Base-by-base conservation (phyloP, 2,797 vertebrate genomes). In the Apodemus agrarius region DNA sequence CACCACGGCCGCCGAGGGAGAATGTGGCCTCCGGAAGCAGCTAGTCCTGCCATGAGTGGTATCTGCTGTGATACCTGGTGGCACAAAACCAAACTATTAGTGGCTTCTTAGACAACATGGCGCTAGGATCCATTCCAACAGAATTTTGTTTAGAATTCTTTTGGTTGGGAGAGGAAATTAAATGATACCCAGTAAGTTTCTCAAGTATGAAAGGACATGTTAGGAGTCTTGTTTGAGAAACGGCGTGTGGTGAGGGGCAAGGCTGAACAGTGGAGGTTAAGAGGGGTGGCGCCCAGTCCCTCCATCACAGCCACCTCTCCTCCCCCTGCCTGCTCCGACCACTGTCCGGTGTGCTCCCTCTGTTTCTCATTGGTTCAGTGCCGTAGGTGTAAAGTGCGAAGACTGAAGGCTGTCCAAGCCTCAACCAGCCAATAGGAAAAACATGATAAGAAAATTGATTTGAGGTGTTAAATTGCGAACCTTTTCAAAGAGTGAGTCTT, bases 101-200 rank as follows among this genome's bases (percentile, higher is more conserved):
- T 79, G 37, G 13, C 19, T 80, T 87, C 95, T 89, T 76, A 81
- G 40, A n/a, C 31, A 49, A 34, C 7, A 46, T 74, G 74, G 82
- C 4, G 3, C n/a, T 43, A 82, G 26, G 14, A 10, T 65, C 37
- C 46, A 40, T 74, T 80, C 79, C 31, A 72, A 80, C 19, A 40
- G 13, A 34, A 37, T 79, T 96, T 91, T 78, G 59, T 65, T 92
- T 90, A 65, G 16, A 34, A 76, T 40, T 81, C 34, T 92, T 89
- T 93, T 49, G 74, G 2, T 75, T 87, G 12, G 88, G 75, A 81
- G 46, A 87, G 76, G 78, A 86, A 93, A 24, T 22, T 11, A 76
- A 76, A 76, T 6, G 49, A 13, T 29, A 52, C 34, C 12, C 13
- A 49, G 24, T 46, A 49, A 12, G 29, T 76, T 67, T 91, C 74